Evolutionary conservation across 2,888 invertebrate species (phyloP).

Genomic region (Epirrhoe alternata): DNA sequence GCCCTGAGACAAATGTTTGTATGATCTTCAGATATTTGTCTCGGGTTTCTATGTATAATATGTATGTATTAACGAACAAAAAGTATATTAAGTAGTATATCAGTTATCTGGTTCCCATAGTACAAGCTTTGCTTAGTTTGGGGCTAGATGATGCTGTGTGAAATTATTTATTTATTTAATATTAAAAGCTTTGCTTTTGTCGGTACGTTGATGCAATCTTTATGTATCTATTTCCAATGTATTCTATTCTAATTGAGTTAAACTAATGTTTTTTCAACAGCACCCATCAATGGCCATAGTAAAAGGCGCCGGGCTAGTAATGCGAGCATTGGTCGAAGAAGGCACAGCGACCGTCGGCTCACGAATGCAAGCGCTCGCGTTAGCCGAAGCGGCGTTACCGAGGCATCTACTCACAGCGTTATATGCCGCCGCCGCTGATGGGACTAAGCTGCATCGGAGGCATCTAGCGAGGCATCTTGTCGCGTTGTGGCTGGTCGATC

Average conservation of each 20-base stretch:
- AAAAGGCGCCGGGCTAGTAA: slow-evolving; percentile 98
- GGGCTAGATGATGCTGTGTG: too few species aligned
- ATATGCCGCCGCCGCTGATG: slow-evolving; percentile 87
- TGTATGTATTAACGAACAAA: too few species aligned
- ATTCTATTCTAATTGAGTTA: not conserved
- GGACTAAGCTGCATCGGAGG: slow-evolving; percentile 92
- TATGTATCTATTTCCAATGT: too few species aligned
- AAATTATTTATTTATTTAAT: too few species aligned
- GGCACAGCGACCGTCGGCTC: slow-evolving; percentile 96
- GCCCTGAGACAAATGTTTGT: too few species aligned
- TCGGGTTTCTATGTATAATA: too few species aligned
- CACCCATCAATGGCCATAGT: slow-evolving; percentile 99
- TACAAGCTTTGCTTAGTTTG: too few species aligned
- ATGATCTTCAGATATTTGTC: too few species aligned
- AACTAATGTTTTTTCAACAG: slow-evolving; percentile 67
- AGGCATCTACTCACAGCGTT: slow-evolving; percentile 96
- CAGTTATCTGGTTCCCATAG: too few species aligned
- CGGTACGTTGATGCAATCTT: too few species aligned
- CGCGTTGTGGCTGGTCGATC: slow-evolving; percentile 98
- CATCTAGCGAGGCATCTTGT: slow-evolving; percentile 97
- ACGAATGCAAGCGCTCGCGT: slow-evolving; percentile 97
- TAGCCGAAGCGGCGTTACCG: slow-evolving; percentile 98
- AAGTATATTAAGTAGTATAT: too few species aligned
- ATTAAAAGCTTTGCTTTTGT: too few species aligned
- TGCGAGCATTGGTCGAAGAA: slow-evolving; percentile 99